Percentiles rank a stretch among this genome's conserved stretches.
Conservation (phyloP, 2,888 invertebrate species). For the Drosophila meridiana region DNA sequence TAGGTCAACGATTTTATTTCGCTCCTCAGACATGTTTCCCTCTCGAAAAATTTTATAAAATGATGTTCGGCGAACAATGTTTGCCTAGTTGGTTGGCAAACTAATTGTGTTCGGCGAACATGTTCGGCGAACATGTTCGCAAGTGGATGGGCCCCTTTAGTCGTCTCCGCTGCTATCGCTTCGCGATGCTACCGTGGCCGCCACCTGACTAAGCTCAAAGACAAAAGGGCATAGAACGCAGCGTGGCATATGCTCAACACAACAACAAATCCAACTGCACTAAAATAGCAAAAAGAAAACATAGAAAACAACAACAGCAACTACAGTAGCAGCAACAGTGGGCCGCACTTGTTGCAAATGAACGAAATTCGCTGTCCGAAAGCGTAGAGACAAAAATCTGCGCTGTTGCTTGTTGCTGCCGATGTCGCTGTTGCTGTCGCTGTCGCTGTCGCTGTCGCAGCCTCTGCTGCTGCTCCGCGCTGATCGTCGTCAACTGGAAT, state of each 20-base stretch:
- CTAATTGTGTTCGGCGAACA: too few species aligned
- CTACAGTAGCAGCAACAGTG: conserved; percentile 35
- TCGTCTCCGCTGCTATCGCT: conserved; percentile 38
- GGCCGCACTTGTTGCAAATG: conserved; percentile 75
- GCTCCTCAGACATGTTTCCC: too few species aligned
- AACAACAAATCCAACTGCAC: conserved; percentile 26
- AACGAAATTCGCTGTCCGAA: conserved; percentile 61
- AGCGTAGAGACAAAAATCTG: conserved; percentile 47
- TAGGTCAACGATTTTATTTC: too few species aligned
- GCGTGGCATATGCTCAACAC: conserved; percentile 40
- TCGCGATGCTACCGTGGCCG: conserved; percentile 16
- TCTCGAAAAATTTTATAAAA: too few species aligned
- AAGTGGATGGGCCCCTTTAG: too few species aligned
- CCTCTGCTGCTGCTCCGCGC: conserved; percentile 20
- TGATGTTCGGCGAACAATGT: too few species aligned
- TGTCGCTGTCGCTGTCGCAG: conserved; percentile 7
- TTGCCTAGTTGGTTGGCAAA: too few species aligned
- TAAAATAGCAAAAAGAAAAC: conserved; percentile 29
- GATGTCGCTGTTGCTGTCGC: conserved; percentile 10
- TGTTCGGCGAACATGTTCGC: too few species aligned
- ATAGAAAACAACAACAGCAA: conserved; percentile 36
- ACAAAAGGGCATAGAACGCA: conserved; percentile 62
- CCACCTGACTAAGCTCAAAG: conserved; percentile 54
- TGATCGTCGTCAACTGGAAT: conserved; percentile 71
- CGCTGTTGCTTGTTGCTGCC: conserved; percentile 18